These are phyloP conservation scores for Bos taurus DNA, from an alignment of 2,113 vertebrate species.

Conservation along the genomic window DNA sequence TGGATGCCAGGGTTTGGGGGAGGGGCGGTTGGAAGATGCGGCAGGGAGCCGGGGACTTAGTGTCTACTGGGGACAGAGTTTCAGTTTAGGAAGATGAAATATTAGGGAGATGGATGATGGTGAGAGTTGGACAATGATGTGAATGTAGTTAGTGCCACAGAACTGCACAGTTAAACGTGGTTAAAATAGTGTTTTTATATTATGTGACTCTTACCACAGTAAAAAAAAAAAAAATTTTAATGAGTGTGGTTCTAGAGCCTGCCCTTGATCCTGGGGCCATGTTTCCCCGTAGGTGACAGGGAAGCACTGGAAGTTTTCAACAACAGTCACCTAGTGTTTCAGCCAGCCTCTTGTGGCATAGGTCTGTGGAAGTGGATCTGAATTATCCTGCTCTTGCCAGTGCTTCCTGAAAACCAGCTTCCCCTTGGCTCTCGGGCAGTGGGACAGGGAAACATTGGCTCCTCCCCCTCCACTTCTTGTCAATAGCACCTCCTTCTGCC, in stretches of 20 bases:
- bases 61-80: neutral
- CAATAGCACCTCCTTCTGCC: neutral
- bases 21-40: neutral
- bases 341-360: neutral
- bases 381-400: neutral
- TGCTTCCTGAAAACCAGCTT: neutral
- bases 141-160: neutral
- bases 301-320: neutral
- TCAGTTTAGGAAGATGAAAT: neutral
- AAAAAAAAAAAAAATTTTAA: neutral
- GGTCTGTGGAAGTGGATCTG: neutral
- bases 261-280: neutral
- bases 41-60: neutral
- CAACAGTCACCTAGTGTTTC: neutral
- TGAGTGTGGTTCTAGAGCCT: neutral
- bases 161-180: neutral
- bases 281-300: neutral
- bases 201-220: neutral
- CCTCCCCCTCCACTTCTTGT: neutral
- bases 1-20: neutral
- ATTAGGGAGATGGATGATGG: neutral
- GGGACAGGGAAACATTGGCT: neutral
- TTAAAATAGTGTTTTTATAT: neutral
- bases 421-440: neutral
- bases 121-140: fast-evolving